These are phyloP conservation scores for Spodoptera frugiperda DNA, from an alignment of 1,140 invertebrate species.

Conservation along the genomic window DNA sequence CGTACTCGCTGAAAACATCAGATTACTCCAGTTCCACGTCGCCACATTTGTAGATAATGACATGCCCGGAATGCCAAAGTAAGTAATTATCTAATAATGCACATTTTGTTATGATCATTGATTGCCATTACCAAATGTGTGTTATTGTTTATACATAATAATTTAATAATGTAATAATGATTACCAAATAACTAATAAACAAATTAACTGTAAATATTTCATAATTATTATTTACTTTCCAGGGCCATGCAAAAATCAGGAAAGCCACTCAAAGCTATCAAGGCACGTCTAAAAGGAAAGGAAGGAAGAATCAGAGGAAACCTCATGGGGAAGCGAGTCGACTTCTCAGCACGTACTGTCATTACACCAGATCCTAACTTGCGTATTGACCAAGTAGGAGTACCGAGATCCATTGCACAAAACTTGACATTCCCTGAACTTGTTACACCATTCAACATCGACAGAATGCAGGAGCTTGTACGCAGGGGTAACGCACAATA, in stretches of 20 bases:
- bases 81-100: constrained; percentile 55
- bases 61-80: constrained; percentile 98
- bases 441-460: constrained; percentile 99
- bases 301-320: constrained; percentile 99
- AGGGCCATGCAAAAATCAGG: constrained; percentile 99
- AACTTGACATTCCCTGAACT: constrained; percentile 99
- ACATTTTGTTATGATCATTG: background rate
- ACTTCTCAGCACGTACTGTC: constrained; percentile 99
- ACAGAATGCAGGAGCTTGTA: constrained; percentile 99
- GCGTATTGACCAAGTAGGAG: constrained; percentile 99
- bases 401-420: constrained; percentile 98
- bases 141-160: no score
- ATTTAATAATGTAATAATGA: background rate
- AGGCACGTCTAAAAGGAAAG: constrained; percentile 96
- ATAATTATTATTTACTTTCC: constrained; percentile 54
- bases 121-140: no score
- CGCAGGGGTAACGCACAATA: constrained; percentile 98
- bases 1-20: constrained; percentile 98
- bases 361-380: constrained; percentile 99
- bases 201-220: background rate
- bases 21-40: constrained; percentile 99
- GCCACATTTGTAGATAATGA: constrained; percentile 99
- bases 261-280: constrained; percentile 98
- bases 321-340: constrained; percentile 99
- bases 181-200: background rate